Conservation (phyloP, 2,113 vertebrate genomes). For the Pelusios castaneus region DNA sequence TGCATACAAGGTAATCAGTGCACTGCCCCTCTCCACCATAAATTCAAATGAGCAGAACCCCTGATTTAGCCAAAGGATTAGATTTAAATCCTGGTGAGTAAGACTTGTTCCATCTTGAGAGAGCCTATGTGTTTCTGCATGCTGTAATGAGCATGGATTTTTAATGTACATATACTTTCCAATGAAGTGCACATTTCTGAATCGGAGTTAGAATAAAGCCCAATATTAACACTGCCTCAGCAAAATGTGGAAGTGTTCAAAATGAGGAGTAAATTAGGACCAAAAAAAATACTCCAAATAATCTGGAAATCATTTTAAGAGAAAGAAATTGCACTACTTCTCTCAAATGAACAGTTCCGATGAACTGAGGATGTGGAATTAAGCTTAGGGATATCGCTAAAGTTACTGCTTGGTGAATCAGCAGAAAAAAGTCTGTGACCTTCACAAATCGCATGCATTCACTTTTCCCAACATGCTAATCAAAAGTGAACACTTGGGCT, state of each 20-base stretch:
- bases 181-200: background rate
- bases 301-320: background rate
- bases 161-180: background rate
- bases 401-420: background rate
- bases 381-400: background rate
- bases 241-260: background rate
- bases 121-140: background rate
- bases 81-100: background rate
- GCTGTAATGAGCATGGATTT: background rate
- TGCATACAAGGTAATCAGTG: background rate
- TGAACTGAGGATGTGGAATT: background rate
- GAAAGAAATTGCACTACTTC: background rate
- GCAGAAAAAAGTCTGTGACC: background rate
- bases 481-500: background rate
- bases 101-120: background rate
- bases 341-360: background rate
- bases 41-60: constrained; percentile 7
- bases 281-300: rapidly evolving
- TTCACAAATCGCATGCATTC: background rate
- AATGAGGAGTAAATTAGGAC: background rate
- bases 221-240: background rate
- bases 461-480: background rate
- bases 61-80: background rate
- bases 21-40: background rate
- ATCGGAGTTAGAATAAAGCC: background rate